Conservation (phyloP, 35 echinoderm and acorn worm species). For the Acanthaster planci region DNA sequence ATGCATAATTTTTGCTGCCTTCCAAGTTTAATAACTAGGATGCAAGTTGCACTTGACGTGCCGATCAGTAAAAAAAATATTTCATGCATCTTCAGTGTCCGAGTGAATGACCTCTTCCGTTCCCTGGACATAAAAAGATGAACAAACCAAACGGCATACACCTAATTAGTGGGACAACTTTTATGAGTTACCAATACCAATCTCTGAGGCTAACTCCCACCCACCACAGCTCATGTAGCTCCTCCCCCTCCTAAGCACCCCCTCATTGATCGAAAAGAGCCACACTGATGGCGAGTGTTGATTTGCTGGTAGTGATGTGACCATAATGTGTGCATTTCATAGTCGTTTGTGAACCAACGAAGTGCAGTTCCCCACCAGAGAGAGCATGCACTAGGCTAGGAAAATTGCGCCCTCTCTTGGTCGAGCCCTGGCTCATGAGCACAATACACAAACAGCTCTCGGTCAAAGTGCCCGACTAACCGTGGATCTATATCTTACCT, state of each 20-base stretch:
- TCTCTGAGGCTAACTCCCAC: slow-evolving; percentile 70
- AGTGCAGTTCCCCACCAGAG: no score
- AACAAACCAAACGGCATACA: background rate
- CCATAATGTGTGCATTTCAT: no score
- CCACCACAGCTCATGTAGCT: slow-evolving; percentile 86
- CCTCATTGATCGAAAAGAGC: no score
- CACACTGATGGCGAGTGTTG: background rate
- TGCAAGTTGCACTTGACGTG: no score
- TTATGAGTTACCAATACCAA: no score
- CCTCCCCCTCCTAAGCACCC: slow-evolving; percentile 66
- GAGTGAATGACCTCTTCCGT: slow-evolving; percentile 92
- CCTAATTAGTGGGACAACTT: no score
- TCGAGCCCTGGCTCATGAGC: background rate
- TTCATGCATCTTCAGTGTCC: slow-evolving; percentile 73
- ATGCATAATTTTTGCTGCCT: no score
- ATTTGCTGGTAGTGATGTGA: background rate
- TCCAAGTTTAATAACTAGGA: no score
- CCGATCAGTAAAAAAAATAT: background rate
- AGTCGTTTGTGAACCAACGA: no score
- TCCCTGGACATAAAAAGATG: slow-evolving; percentile 35
- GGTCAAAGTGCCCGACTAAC: background rate
- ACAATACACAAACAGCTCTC: background rate
- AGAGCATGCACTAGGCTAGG: background rate
- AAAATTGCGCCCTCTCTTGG: no score
- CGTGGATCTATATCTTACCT: slow-evolving; percentile 17